Base-by-base conservation (phyloP, 2,888 invertebrate species). In the Brenthis hecate region DNA sequence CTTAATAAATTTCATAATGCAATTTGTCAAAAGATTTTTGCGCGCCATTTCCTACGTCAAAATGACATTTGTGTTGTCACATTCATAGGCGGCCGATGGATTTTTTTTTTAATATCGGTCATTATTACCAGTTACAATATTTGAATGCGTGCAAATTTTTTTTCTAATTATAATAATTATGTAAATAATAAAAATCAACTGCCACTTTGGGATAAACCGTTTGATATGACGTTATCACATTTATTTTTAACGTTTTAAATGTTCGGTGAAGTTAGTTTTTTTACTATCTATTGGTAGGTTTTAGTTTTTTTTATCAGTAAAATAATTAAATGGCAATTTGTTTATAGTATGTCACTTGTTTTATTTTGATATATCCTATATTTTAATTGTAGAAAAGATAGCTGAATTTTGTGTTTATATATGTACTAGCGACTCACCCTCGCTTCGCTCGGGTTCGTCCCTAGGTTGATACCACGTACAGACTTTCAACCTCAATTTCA, bases 271-370 rank as follows among this genome's bases (percentile, higher is more conserved):
- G 77, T 81, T 80, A 70, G 55, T 82, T 82, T 78, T 86, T 82
- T 81, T 84, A 83, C 82, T 84, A 83, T 81, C 81, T 83, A 80
- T 84, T 81, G 78, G 79, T 91, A 90, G 89, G 84, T 88, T 87
- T 84, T 88, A 88, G 88, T 89, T 91, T 87, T 89, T 80, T 89
- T 91, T 84, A 89, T 88, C 84, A 82, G 79, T 87, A 86, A 88
- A 87, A 85, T 82, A 87, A 85, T 82, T 76, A 77, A 78, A 79
- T 77, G 75, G 76, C 85, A 79, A 79, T 82, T 85, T 85, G 85
- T 85, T 85, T 86, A 84, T 83, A 84, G 85, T 78, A 84, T 36
- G 58, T 68, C 36, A 48, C 73, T 74, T 61, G 75, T 80, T 80
- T 81, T 72, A 78, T 80, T 81, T 36, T 28, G 11, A 8, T 32